These are phyloP conservation scores for Okamejei kenojei DNA, from an alignment of 2,797 vertebrate species.

Conservation along the genomic window DNA sequence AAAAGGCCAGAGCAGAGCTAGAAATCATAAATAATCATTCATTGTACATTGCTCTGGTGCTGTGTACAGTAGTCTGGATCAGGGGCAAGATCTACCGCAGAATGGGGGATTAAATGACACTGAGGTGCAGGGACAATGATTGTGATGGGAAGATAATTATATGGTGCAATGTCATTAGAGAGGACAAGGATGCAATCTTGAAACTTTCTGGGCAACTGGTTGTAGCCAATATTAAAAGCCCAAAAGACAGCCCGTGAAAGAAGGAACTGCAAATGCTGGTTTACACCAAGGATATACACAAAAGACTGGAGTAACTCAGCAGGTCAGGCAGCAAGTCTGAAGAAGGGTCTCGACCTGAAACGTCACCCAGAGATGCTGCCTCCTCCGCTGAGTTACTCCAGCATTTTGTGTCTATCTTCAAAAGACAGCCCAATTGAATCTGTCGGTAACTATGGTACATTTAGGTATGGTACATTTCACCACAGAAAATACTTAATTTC, in stretches of 20 bases:
- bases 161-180: neutral
- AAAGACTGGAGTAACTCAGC: too few relatives aligned
- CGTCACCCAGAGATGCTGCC: too few relatives aligned
- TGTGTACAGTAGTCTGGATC: neutral
- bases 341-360: too few relatives aligned
- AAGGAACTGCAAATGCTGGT: too few relatives aligned
- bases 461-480: neutral
- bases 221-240: neutral
- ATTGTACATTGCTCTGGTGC: neutral
- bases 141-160: neutral
- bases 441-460: neutral
- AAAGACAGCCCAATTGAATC: neutral
- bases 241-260: neutral
- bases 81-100: neutral
- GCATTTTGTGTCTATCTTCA: too few relatives aligned
- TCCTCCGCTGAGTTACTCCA: too few relatives aligned
- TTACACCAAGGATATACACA: too few relatives aligned
- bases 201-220: neutral
- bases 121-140: neutral
- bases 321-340: too few relatives aligned
- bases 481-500: neutral
- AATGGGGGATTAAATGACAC: neutral
- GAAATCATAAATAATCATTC: constrained; percentile 30
- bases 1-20: neutral
- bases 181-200: neutral